These are phyloP conservation scores for Yponomeuta cagnagella DNA, from an alignment of 2,888 invertebrate genomes.

Conservation along the genomic window DNA sequence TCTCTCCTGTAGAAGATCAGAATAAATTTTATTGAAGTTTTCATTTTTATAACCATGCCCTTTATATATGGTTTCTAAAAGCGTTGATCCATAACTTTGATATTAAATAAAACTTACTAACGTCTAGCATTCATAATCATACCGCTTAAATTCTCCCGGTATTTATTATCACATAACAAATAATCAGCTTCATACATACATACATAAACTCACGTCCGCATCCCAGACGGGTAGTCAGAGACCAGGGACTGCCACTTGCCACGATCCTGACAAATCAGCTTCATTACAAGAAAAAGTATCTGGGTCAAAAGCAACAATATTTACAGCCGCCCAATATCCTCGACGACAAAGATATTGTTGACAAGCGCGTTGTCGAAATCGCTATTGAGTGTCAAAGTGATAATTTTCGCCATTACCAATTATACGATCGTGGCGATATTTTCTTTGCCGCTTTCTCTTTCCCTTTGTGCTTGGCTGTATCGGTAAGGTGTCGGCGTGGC, in stretches of 20 bases:
- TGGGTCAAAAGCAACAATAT: not conserved
- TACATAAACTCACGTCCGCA: too few relatives aligned
- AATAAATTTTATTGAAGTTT: not conserved
- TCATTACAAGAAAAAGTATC: not conserved
- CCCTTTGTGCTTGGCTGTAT: constrained; percentile 41
- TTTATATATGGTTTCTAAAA: not conserved
- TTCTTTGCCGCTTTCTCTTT: constrained; percentile 62
- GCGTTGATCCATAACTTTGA: not conserved
- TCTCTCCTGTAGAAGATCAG: not conserved
- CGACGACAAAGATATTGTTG: not conserved
- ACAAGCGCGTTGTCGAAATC: not conserved
- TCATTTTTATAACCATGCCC: not conserved
- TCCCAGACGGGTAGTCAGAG: too few relatives aligned
- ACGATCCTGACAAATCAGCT: not conserved
- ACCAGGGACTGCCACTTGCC: too few relatives aligned
- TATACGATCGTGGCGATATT: constrained; percentile 35
- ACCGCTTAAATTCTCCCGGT: not conserved
- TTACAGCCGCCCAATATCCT: not conserved
- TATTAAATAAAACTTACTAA: not conserved
- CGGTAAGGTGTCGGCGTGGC: constrained; percentile 46
- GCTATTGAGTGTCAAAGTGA: not conserved
- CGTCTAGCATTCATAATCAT: not conserved
- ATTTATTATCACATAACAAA: not conserved
- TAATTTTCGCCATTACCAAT: constrained; percentile 8
- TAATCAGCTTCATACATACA: not conserved